Base-by-base conservation (phyloP, 2,797 vertebrate genomes). In the Rhinophrynus dorsalis region DNA sequence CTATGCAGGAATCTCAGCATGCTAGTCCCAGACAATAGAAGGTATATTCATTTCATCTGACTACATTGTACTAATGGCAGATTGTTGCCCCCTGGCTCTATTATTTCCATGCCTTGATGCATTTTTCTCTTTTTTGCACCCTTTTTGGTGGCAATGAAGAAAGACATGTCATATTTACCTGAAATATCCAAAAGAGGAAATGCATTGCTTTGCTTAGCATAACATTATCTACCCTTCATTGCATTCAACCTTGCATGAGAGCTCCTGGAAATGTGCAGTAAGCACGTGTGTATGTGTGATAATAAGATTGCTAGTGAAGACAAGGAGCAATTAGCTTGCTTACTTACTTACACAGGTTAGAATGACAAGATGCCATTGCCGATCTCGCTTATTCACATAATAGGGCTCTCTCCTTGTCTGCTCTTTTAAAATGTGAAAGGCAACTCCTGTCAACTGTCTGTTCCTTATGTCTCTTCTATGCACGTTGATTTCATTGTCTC, bases 301-400 rank as follows among this genome's bases (percentile, higher is more conserved):
- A 82, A 75, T 80, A 79, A 80, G 75, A 74, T 76, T 68, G 79
- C 81, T 76, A 62, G 76, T 70, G 81, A 82, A 85, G 79, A 85
- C 81, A 75, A 76, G 78, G 75, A 67, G 82, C 82, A 86, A 82
- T 85, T 83, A 84, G 80, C 35, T 68, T 57, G 82, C 78, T 79
- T 79, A 79, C 82, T 80, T 85, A 81, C 79, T 78, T 74, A 61
- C 76, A 83, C 74, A 74, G 76, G 79, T 74, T 73, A 75, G 84
- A 78, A 67, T 78, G 84, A 83, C 82, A 83, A 75, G 78, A 76
- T 67, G 83, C 82, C 77, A 71, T 76, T 52, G 68, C 74, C 0
- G 13, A 75, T 76, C 78, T 74, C 3, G 1, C 74, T 83, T 81
- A 80, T 77, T 84, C 78, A 78, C 75, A 70, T 83, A 79, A 84